Conservation (phyloP, 2,888 invertebrate genomes). For the Drosophila eohydei region DNA sequence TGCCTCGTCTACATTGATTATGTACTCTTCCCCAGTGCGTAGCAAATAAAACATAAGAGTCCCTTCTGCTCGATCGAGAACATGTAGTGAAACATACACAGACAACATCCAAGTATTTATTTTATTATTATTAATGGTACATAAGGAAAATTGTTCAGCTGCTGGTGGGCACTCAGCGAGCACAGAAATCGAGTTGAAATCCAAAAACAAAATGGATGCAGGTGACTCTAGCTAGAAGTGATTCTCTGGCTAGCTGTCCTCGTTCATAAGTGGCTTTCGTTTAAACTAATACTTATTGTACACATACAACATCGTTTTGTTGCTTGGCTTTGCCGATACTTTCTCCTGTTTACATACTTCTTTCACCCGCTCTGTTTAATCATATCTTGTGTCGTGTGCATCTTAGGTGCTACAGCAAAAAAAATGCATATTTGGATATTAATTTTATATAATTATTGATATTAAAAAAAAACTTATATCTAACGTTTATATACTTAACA, state of each 20-base stretch:
- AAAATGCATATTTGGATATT: constrained; percentile 41
- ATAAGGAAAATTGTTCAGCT: constrained; percentile 29
- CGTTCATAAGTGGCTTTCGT: not conserved
- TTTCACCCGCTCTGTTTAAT: not conserved
- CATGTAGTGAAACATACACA: constrained; percentile 9
- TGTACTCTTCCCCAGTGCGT: not conserved
- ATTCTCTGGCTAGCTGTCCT: not conserved
- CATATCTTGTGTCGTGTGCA: constrained; percentile 2
- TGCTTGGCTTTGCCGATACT: constrained; percentile 42
- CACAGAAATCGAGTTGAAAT: not conserved
- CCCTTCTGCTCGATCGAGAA: constrained; percentile 2
- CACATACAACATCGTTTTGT: constrained; percentile 36
- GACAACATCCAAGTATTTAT: constrained; percentile 19
- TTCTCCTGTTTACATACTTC: not conserved
- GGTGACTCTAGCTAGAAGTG: not conserved
- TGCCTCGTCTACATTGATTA: constrained; percentile 1
- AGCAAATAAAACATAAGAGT: constrained; percentile 4
- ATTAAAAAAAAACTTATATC: constrained; percentile 54
- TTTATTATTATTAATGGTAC: constrained; percentile 17
- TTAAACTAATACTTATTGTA: constrained; percentile 41
- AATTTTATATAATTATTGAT: constrained; percentile 24
- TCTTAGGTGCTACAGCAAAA: constrained; percentile 28
- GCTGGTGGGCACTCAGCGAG: not conserved
- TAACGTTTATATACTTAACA: constrained; percentile 30
- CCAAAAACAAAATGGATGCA: not conserved